Conservation (phyloP, 2,797 vertebrate genomes). For the Poecile montanus region DNA sequence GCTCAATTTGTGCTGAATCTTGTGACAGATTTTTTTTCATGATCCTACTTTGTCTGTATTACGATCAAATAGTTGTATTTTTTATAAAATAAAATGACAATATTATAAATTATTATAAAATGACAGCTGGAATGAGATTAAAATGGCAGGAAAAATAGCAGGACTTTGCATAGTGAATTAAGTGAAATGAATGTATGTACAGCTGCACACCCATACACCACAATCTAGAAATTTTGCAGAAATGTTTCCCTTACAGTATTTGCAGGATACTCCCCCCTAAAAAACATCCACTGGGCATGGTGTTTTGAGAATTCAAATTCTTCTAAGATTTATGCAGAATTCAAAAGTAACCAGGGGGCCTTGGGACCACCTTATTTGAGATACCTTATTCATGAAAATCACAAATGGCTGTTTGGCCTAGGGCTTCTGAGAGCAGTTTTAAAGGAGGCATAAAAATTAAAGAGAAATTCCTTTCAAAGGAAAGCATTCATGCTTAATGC, state of each 20-base stretch:
- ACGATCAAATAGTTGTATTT: constrained; percentile 5
- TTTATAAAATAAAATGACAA: no score
- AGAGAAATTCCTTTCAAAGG: constrained; percentile 28
- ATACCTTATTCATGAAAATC: constrained; percentile 17
- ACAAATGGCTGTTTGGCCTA: constrained; percentile 13
- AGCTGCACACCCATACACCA: background rate
- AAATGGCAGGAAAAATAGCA: background rate
- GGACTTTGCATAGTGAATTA: background rate
- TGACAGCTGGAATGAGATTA: background rate
- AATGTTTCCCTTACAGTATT: background rate
- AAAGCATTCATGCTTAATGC: constrained; percentile 14
- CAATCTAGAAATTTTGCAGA: background rate
- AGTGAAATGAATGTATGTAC: background rate
- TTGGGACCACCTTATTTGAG: background rate
- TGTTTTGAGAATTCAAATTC: background rate
- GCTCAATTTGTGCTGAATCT: background rate
- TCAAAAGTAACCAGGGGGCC: background rate
- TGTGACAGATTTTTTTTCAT: background rate
- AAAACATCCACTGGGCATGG: background rate
- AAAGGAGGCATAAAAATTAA: constrained; percentile 4
- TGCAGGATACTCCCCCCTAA: background rate
- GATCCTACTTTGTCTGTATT: background rate
- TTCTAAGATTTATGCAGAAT: background rate
- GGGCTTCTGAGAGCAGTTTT: background rate
- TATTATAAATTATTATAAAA: background rate